A percentile compares a stretch with the other conserved stretches of the same genome.
phyloP scores from a whole-genome alignment of 2,888 invertebrate species.

The Anoplius nigerrimus region DNA sequence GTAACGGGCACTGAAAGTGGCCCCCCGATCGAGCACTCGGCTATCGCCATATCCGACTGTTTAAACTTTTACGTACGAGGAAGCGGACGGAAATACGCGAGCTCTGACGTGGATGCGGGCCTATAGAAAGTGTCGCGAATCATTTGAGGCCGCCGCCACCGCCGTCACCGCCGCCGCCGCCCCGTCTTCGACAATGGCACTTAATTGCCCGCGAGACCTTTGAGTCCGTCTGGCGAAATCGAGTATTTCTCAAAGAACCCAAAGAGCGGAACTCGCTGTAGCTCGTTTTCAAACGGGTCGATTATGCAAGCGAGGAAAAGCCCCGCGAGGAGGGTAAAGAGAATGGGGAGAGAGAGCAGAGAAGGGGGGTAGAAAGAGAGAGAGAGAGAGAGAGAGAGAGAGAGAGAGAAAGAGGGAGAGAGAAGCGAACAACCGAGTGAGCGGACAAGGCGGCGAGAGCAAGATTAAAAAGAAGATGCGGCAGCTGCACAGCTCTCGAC shows the following conservation, averaged over 20 bases:
- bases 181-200: not conserved
- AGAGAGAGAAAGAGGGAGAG: not conserved
- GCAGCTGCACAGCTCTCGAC: not conserved
- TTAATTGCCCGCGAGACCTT: not conserved
- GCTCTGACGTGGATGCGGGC: no score
- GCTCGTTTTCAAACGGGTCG: slow-evolving; percentile 59
- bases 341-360: slow-evolving; percentile 7
- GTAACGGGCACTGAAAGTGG: no score
- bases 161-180: not conserved
- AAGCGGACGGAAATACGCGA: no score
- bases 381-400: not conserved
- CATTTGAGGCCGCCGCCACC: not conserved
- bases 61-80: no score
- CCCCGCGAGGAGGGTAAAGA: slow-evolving; percentile 14
- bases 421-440: not conserved
- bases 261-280: slow-evolving; percentile 35
- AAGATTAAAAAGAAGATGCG: not conserved
- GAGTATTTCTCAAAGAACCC: slow-evolving; percentile 55
- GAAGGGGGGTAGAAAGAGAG: slow-evolving; percentile 1
- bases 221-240: slow-evolving; percentile 14
- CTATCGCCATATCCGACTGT: no score
- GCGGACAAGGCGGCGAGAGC: not conserved
- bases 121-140: no score
- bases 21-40: no score
- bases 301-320: slow-evolving; percentile 57